Evolutionary conservation across 2,797 vertebrate species (phyloP).

Genomic region (Lagorchestes hirsutus): DNA sequence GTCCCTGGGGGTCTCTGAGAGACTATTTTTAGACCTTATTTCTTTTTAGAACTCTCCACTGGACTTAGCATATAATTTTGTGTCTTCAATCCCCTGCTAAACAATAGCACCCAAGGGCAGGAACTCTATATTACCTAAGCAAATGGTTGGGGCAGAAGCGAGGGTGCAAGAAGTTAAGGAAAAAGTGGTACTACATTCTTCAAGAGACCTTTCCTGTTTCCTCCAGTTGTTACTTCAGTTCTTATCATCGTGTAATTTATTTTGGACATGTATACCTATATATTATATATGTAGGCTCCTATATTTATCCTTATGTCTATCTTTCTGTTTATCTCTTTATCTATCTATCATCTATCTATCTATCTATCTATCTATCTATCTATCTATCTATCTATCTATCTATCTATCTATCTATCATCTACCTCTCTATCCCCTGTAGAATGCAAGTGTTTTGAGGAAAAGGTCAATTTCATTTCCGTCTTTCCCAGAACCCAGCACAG

Average conservation of each 20-base stretch:
- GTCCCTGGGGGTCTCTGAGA: background rate
- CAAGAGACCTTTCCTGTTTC: background rate
- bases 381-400: background rate
- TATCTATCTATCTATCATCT: background rate
- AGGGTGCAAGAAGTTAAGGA: background rate
- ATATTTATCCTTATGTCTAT: background rate
- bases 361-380: too few relatives aligned
- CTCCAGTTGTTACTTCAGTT: background rate
- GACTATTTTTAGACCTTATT: background rate
- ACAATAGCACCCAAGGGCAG: background rate
- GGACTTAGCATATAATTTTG: background rate
- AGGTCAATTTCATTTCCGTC: background rate
- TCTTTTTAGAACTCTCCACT: background rate
- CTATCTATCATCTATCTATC: too few relatives aligned
- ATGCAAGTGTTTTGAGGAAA: background rate
- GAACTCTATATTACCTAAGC: background rate
- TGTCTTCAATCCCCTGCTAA: background rate
- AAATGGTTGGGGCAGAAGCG: background rate
- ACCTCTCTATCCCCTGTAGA: background rate
- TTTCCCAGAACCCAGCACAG: background rate
- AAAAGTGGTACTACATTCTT: background rate
- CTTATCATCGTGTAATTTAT: background rate
- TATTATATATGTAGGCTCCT: background rate
- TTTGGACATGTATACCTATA: background rate
- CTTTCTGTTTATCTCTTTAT: too few relatives aligned